Percentiles rank a stretch among this genome's conserved stretches.
Conservation (phyloP, 2,888 invertebrate genomes). For the Beris morrisii region DNA sequence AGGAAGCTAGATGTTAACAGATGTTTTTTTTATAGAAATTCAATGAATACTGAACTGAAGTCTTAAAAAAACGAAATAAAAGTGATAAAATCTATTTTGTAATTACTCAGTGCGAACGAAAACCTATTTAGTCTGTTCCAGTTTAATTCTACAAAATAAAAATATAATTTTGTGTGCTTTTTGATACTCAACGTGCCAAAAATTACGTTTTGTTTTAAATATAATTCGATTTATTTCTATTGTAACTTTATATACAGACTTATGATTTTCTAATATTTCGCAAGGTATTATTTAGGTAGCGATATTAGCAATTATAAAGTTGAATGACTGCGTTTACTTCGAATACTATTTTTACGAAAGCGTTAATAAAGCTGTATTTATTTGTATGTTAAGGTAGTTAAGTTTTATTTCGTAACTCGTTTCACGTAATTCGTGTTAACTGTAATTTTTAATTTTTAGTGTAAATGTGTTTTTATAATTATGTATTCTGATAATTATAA, state of each 20-base stretch:
- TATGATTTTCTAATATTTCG: background rate
- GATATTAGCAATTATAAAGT: no score
- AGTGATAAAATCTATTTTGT: slow-evolving; percentile 17
- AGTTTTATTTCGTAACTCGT: no score
- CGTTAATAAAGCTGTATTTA: background rate
- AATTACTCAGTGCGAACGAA: background rate
- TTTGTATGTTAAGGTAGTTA: background rate
- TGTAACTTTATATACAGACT: background rate
- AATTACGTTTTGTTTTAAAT: slow-evolving; percentile 18
- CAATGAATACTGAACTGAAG: background rate
- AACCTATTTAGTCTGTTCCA: no score
- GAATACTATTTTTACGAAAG: no score
- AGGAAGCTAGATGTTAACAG: slow-evolving; percentile 18
- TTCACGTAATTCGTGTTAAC: no score
- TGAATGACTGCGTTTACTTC: no score
- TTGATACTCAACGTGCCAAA: slow-evolving; percentile 37
- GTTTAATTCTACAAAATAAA: background rate
- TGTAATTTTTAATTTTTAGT: no score
- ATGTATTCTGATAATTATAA: no score
- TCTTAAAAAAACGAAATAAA: slow-evolving; percentile 14
- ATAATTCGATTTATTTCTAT: slow-evolving; percentile 5
- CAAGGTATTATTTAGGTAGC: background rate
- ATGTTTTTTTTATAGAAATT: background rate
- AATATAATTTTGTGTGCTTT: slow-evolving; percentile 5
- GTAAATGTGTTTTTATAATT: no score